Percentiles rank a stretch among this genome's conserved stretches.
These are phyloP conservation scores for Haliaeetus leucogaster DNA, from an alignment of 2,113 vertebrate species.

Conservation along the genomic window DNA sequence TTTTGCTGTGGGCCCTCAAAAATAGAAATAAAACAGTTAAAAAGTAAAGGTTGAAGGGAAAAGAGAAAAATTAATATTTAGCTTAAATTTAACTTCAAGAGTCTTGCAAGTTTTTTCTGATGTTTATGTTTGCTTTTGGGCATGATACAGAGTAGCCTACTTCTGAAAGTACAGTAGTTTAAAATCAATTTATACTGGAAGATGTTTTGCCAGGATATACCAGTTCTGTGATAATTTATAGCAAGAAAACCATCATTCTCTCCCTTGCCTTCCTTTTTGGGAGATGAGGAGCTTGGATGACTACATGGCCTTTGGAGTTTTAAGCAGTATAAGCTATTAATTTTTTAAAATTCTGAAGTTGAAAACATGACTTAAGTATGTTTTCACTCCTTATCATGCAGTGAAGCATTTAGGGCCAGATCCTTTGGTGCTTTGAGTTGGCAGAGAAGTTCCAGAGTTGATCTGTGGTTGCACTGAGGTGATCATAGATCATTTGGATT, in stretches of 20 bases:
- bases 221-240: neutral
- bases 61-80: neutral
- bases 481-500: neutral
- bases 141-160: neutral
- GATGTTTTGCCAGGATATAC: neutral
- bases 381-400: neutral
- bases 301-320: neutral
- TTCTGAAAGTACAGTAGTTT: neutral
- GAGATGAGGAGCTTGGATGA: neutral
- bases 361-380: neutral
- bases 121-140: neutral
- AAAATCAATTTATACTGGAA: neutral
- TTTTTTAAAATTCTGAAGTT: neutral
- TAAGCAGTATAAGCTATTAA: neutral
- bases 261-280: neutral
- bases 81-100: neutral
- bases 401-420: neutral
- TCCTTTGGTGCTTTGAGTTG: neutral
- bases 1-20: neutral
- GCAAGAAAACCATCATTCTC: neutral
- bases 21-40: neutral
- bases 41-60: neutral
- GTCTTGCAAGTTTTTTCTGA: neutral
- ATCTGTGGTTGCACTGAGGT: neutral
- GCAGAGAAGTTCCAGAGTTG: neutral